Conservation (phyloP, 2,888 invertebrate species). For the Aphodius sticticus region DNA sequence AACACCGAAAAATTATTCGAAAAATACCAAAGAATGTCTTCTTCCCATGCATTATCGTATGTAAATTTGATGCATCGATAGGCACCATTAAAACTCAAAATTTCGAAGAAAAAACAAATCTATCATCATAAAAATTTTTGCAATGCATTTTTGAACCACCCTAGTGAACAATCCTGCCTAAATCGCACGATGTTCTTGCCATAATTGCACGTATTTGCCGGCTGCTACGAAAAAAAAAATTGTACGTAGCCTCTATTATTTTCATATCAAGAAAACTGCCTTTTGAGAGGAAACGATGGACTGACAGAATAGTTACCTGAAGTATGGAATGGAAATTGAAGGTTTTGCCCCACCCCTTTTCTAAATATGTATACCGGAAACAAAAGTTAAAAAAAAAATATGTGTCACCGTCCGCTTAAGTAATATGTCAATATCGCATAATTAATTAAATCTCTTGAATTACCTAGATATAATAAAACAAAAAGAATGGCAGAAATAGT, state of each 20-base stretch:
- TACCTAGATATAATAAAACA: background rate
- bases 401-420: conserved; percentile 42
- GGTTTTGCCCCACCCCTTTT: conserved; percentile 36
- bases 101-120: no score
- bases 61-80: no score
- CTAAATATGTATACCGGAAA: conserved; percentile 13
- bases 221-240: background rate
- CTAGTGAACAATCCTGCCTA: no score
- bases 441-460: conserved; percentile 19
- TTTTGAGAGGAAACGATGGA: conserved; percentile 51
- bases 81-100: no score
- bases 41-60: no score
- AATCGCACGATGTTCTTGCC: no score
- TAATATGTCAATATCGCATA: conserved; percentile 15
- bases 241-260: conserved; percentile 35
- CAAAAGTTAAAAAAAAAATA: conserved; percentile 27
- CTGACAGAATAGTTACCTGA: conserved; percentile 53
- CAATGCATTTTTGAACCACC: no score
- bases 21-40: no score
- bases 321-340: conserved; percentile 41
- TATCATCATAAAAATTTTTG: no score
- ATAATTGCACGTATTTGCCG: no score
- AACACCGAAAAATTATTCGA: no score
- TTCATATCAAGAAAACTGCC: conserved; percentile 52
- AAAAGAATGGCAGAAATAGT: conserved; percentile 33